Percentiles rank a stretch among this genome's conserved stretches.
Evolutionary conservation across 2,113 vertebrate genomes (phyloP).

Genomic region (Camelus bactrianus): DNA sequence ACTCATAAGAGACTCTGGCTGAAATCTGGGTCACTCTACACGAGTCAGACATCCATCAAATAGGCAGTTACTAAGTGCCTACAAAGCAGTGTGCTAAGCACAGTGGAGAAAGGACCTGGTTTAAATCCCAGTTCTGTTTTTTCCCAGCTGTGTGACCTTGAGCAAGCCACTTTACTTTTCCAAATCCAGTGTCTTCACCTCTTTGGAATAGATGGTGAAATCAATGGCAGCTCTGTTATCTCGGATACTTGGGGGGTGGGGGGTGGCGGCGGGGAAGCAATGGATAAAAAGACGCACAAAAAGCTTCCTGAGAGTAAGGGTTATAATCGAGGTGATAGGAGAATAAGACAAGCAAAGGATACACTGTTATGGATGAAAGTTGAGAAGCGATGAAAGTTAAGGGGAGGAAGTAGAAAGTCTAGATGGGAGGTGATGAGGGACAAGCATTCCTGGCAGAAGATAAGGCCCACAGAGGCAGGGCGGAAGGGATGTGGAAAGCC

Average conservation of each 20-base stretch:
- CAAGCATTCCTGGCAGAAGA: neutral
- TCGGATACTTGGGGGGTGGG: neutral
- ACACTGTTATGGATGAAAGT: neutral
- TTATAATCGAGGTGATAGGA: neutral
- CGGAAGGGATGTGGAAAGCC: neutral
- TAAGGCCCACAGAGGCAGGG: neutral
- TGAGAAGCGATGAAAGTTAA: neutral
- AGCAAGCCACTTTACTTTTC: neutral
- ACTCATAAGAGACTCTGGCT: constrained; percentile 7
- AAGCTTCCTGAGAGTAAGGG: neutral
- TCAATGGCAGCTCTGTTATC: neutral
- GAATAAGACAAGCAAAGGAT: neutral
- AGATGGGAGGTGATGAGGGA: neutral
- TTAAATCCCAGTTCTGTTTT: constrained; percentile 43
- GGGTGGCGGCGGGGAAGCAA: neutral
- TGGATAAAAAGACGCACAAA: neutral
- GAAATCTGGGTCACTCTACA: constrained; percentile 67
- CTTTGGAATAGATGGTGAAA: neutral
- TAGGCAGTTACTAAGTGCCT: constrained; percentile 46
- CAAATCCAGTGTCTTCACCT: neutral
- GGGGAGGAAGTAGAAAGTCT: neutral
- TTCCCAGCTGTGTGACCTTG: constrained; percentile 25
- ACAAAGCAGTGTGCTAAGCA: constrained; percentile 40
- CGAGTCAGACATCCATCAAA: constrained; percentile 42
- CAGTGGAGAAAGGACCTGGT: neutral